Evolutionary conservation across 1,140 invertebrate genomes (phyloP).

Genomic region (Drosophila ohnishii): DNA sequence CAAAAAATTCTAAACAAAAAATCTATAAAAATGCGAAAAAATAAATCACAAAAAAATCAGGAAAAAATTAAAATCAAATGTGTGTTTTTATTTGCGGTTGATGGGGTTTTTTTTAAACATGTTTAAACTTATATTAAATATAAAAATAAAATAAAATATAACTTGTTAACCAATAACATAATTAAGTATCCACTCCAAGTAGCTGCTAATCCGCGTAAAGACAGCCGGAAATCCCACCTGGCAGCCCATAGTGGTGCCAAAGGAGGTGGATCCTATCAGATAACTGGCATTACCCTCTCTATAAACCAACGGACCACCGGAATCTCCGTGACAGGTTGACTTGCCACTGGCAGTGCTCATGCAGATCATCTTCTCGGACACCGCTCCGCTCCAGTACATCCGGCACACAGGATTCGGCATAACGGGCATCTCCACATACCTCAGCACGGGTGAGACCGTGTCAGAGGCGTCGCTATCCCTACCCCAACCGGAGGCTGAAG

Average conservation of each 20-base stretch:
- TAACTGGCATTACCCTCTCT: conserved; percentile 20
- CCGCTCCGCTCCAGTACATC: conserved; percentile 56
- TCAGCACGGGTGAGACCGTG: conserved; percentile 25
- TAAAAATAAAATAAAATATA: too few relatives aligned
- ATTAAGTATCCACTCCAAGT: conserved; percentile 83
- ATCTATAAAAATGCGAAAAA: conserved; percentile 59
- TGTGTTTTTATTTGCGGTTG: conserved; percentile 4
- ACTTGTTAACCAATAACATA: neutral
- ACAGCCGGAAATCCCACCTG: conserved; percentile 83
- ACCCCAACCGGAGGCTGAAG: conserved; percentile 57
- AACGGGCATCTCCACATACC: conserved; percentile 48
- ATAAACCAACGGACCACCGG: conserved; percentile 82
- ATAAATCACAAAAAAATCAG: conserved; percentile 70
- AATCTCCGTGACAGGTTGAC: conserved; percentile 65
- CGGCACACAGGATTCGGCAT: conserved; percentile 42
- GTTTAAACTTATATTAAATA: neutral
- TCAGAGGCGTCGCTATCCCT: conserved; percentile 34
- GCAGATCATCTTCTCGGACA: conserved; percentile 62
- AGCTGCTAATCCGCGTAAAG: conserved; percentile 84
- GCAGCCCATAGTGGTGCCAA: conserved; percentile 83
- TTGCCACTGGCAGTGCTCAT: conserved; percentile 57
- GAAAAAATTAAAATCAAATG: conserved; percentile 56
- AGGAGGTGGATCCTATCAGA: conserved; percentile 84
- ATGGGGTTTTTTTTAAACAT: neutral
- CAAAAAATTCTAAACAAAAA: conserved; percentile 60